A percentile compares a stretch with the other conserved stretches of the same genome.
These are phyloP conservation scores for Phocides pigmalion DNA, from an alignment of 1,140 invertebrate species.

Conservation along the genomic window DNA sequence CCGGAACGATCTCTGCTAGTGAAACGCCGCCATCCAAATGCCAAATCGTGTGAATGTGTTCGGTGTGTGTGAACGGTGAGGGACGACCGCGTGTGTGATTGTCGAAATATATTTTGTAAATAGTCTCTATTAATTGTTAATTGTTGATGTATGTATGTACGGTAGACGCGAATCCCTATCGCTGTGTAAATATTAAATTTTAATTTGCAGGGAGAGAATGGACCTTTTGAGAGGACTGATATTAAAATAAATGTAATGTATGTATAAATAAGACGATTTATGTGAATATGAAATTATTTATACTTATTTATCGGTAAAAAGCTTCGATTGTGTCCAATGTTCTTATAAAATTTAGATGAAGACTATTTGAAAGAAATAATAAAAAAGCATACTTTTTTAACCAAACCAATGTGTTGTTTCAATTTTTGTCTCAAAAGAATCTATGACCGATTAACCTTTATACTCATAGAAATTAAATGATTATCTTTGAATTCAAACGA, in stretches of 20 bases:
- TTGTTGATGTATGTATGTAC: constrained; percentile 83
- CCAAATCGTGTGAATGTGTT: constrained; percentile 77
- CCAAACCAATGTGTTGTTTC: constrained; percentile 74
- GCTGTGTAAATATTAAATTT: constrained; percentile 82
- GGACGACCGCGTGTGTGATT: constrained; percentile 64
- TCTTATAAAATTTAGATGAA: constrained; percentile 84
- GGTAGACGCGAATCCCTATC: constrained; percentile 82
- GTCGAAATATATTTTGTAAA: constrained; percentile 81
- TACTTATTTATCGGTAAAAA: constrained; percentile 84
- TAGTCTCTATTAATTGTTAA: constrained; percentile 83
- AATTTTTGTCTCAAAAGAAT: constrained; percentile 18
- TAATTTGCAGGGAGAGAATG: constrained; percentile 83
- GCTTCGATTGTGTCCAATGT: constrained; percentile 84
- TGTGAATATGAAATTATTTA: constrained; percentile 84
- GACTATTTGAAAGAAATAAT: constrained; percentile 83
- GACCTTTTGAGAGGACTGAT: constrained; percentile 84
- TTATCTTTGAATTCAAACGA: too few relatives aligned
- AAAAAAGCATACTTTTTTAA: constrained; percentile 84
- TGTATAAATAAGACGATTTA: constrained; percentile 82
- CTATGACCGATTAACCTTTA: too few relatives aligned
- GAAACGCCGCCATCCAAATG: constrained; percentile 76
- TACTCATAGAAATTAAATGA: too few relatives aligned
- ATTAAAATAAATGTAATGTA: constrained; percentile 83
- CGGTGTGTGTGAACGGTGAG: constrained; percentile 65
- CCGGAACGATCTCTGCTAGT: constrained; percentile 73